phyloP scores from a whole-genome alignment of 2,888 invertebrate species.

The Chrysolina haemoptera region DNA sequence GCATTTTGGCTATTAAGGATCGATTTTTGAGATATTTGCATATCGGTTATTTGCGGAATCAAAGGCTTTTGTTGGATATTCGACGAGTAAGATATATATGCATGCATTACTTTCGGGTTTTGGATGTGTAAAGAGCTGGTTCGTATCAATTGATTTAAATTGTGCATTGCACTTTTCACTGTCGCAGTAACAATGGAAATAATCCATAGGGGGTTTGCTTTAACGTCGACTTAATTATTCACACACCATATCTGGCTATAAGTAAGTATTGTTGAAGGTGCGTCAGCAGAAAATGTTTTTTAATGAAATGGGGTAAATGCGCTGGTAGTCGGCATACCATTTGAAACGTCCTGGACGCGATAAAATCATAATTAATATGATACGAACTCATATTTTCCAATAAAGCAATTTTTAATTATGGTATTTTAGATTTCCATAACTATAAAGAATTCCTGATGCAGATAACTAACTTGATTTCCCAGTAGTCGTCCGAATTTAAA shows the following conservation, averaged over 20 bases:
- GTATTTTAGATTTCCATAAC: too few relatives aligned
- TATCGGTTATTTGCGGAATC: constrained; percentile 47
- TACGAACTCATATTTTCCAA: too few relatives aligned
- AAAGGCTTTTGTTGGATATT: constrained; percentile 36
- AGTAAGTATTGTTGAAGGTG: neutral
- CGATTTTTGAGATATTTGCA: constrained; percentile 50
- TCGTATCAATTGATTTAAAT: constrained; percentile 18
- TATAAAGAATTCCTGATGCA: too few relatives aligned
- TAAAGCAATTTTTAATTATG: too few relatives aligned
- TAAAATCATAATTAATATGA: too few relatives aligned
- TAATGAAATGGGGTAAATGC: too few relatives aligned
- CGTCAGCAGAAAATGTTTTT: neutral
- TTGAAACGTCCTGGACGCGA: too few relatives aligned
- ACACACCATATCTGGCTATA: neutral
- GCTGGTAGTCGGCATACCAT: too few relatives aligned
- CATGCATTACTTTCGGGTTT: constrained; percentile 23
- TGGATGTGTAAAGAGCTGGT: constrained; percentile 8
- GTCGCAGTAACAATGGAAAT: constrained; percentile 5
- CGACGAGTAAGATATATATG: constrained; percentile 27
- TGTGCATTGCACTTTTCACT: constrained; percentile 18
- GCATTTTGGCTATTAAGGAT: constrained; percentile 49
- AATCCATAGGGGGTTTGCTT: constrained; percentile 13
- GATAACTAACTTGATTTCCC: too few relatives aligned
- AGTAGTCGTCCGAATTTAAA: too few relatives aligned
- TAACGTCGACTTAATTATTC: neutral